Percentiles rank a stretch among this genome's conserved stretches.
These are phyloP conservation scores for Troilus luridus DNA, from an alignment of 2,888 invertebrate species.

Conservation along the genomic window DNA sequence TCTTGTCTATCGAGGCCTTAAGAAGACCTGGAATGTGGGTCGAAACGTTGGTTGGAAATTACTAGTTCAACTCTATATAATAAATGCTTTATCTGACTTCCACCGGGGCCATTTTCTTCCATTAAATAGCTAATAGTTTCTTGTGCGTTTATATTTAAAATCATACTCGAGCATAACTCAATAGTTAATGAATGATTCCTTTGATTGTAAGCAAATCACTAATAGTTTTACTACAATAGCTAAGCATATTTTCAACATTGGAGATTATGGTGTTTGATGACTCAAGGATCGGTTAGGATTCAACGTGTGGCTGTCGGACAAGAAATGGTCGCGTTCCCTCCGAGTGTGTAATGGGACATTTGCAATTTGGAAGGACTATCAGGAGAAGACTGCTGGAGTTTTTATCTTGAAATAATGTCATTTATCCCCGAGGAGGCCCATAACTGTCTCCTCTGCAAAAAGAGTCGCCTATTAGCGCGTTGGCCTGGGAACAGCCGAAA, in stretches of 20 bases:
- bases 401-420: conserved; percentile 56
- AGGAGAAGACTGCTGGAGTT: not conserved
- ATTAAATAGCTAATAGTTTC: no score
- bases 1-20: no score
- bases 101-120: no score
- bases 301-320: not conserved
- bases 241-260: not conserved
- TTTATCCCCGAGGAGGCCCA: conserved; percentile 51
- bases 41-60: no score
- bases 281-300: not conserved
- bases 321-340: conserved; percentile 19
- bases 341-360: conserved; percentile 32
- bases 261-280: not conserved
- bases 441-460: conserved; percentile 49
- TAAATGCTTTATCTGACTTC: no score
- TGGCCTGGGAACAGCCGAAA: conserved; percentile 28
- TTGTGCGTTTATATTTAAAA: no score
- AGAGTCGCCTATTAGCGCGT: conserved; percentile 50
- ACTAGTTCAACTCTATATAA: no score
- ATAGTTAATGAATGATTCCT: no score
- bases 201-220: no score
- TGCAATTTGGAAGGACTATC: conserved; percentile 27
- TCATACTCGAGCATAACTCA: no score
- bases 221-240: not conserved
- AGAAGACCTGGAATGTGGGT: no score